These are phyloP conservation scores for Telenomus remus DNA, from an alignment of 1,140 invertebrate genomes.

Conservation along the genomic window DNA sequence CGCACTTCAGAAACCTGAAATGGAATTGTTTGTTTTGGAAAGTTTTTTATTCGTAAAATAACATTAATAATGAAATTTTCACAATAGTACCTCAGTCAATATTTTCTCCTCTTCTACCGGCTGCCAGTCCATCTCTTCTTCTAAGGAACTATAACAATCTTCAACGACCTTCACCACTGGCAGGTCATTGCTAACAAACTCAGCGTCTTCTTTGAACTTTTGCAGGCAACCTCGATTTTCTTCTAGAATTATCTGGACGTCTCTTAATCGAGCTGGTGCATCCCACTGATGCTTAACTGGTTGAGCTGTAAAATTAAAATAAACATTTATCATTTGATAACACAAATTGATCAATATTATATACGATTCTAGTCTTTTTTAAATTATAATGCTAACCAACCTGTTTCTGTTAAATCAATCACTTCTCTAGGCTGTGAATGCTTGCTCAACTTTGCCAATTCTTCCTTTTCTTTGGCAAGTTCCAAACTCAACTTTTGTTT, in stretches of 20 bases:
- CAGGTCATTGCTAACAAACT: background rate
- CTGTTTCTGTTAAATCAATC: background rate
- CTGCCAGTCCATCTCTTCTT: constrained; percentile 74
- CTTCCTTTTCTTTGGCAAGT: background rate
- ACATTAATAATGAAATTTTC: no score
- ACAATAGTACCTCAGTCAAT: constrained; percentile 64
- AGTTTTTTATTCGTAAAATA: background rate
- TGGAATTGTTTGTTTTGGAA: constrained; percentile 3
- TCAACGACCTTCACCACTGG: constrained; percentile 10
- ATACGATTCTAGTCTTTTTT: no score
- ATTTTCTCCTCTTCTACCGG: constrained; percentile 69
- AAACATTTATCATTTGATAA: no score
- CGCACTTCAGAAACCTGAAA: constrained; percentile 65
- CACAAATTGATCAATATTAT: no score
- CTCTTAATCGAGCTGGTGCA: no score
- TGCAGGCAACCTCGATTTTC: background rate
- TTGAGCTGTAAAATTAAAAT: no score
- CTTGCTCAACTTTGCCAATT: background rate
- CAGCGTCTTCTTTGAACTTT: background rate
- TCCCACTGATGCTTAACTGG: no score
- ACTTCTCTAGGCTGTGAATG: background rate
- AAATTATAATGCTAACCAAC: background rate
- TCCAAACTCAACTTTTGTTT: constrained; percentile 1
- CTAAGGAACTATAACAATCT: constrained; percentile 26
- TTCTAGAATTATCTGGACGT: no score